These are phyloP conservation scores for Protomyctophum bolini DNA, from an alignment of 2,113 vertebrate genomes.

Conservation along the genomic window DNA sequence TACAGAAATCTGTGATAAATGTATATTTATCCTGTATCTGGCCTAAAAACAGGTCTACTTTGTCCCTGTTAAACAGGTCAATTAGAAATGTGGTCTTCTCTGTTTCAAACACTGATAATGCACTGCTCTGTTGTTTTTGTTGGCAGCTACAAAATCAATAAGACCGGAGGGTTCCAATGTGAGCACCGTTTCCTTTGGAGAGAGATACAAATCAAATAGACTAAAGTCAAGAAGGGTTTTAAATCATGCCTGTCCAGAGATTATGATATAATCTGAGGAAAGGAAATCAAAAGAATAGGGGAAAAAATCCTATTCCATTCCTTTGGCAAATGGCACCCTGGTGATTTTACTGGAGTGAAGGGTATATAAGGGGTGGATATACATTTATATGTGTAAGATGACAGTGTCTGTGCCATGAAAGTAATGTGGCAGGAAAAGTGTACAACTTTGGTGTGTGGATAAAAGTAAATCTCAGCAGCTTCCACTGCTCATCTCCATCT, in stretches of 20 bases:
- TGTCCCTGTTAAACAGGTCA: neutral
- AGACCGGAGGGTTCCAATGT: neutral
- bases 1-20: no score
- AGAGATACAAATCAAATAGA: neutral
- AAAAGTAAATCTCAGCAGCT: conserved; percentile 32
- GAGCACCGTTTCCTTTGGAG: neutral
- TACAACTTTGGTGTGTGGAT: conserved; percentile 45
- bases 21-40: no score
- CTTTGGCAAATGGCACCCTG: conserved; percentile 4
- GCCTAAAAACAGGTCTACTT: no score
- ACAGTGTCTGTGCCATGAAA: conserved; percentile 1
- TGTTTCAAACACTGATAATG: no score
- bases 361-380: neutral
- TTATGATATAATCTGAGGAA: neutral
- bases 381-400: neutral
- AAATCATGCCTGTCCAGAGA: neutral
- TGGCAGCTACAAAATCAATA: neutral
- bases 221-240: neutral
- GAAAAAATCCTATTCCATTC: conserved; percentile 10
- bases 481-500: conserved; percentile 39
- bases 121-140: no score
- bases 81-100: neutral
- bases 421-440: conserved; percentile 20
- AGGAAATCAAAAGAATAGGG: conserved; percentile 15
- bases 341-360: neutral